phyloP scores from a whole-genome alignment of 2,888 invertebrate genomes.

The Cerceris ruficornis region DNA sequence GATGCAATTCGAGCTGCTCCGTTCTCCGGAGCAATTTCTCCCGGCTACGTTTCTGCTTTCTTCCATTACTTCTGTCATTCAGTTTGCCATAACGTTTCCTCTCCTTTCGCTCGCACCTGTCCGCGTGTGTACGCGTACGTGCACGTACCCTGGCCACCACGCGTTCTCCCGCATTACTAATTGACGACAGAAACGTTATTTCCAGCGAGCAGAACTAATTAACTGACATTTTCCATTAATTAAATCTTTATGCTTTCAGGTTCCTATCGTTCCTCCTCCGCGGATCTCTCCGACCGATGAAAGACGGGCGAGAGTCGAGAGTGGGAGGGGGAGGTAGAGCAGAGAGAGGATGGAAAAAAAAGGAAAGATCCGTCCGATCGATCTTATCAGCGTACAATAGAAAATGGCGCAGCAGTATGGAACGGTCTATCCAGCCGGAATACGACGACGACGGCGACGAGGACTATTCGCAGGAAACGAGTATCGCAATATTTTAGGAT shows the following conservation, averaged over 20 bases:
- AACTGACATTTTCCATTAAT: slow-evolving; percentile 35
- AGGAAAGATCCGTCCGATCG: slow-evolving; percentile 15
- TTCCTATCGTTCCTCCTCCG: not conserved
- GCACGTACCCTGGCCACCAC: slow-evolving; percentile 1
- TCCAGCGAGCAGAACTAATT: slow-evolving; percentile 38
- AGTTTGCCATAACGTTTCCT: not conserved
- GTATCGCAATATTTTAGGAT: slow-evolving; percentile 57
- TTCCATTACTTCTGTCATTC: slow-evolving; percentile 45
- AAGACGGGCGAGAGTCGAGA: not conserved
- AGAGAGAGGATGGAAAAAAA: not conserved
- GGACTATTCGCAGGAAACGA: slow-evolving; percentile 37
- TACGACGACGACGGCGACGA: slow-evolving; percentile 9
- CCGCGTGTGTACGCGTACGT: not conserved
- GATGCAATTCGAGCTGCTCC: not conserved
- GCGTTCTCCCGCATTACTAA: slow-evolving; percentile 18
- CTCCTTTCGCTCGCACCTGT: not conserved
- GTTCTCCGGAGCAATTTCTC: slow-evolving; percentile 34
- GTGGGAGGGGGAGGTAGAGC: not conserved
- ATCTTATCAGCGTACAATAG: slow-evolving; percentile 18
- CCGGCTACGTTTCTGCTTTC: slow-evolving; percentile 51
- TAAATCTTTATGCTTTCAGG: slow-evolving; percentile 16
- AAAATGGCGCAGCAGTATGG: slow-evolving; percentile 5
- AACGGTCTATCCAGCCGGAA: slow-evolving; percentile 8
- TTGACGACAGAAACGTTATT: slow-evolving; percentile 28
- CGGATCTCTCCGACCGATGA: not conserved